Conservation (phyloP, 2,888 invertebrate genomes). For the Spilosoma lubricipeda region DNA sequence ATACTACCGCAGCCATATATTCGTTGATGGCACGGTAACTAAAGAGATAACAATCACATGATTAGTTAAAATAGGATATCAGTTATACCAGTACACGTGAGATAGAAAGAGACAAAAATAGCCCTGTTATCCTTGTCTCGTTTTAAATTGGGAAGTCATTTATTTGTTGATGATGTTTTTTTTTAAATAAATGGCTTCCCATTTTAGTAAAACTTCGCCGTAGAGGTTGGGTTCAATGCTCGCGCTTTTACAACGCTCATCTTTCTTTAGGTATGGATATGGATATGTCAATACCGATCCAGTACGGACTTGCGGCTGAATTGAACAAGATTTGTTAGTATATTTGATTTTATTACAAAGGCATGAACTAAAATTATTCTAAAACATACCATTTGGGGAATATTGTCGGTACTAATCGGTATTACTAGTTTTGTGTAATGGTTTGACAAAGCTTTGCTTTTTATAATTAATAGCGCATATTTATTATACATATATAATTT, state of each 20-base stretch:
- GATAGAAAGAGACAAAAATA: background rate
- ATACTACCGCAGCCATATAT: background rate
- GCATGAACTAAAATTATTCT: conserved; percentile 59
- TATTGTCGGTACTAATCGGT: conserved; percentile 70
- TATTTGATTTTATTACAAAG: conserved; percentile 54
- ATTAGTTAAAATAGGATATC: background rate
- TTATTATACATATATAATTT: background rate
- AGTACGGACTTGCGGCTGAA: conserved; percentile 77
- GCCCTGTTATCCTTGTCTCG: background rate
- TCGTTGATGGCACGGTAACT: background rate
- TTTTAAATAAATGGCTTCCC: background rate
- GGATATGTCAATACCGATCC: conserved; percentile 77
- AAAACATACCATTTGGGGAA: conserved; percentile 28
- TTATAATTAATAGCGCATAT: background rate
- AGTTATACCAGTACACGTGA: background rate
- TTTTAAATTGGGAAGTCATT: background rate
- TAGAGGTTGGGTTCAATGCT: conserved; percentile 33
- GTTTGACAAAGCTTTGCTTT: conserved; percentile 4
- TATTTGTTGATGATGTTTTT: background rate
- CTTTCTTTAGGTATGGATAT: conserved; percentile 79
- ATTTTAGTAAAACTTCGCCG: background rate
- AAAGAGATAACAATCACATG: background rate
- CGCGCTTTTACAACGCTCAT: conserved; percentile 49
- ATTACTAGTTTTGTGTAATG: conserved; percentile 37
- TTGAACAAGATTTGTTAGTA: conserved; percentile 82